phyloP scores from a whole-genome alignment of 2,113 vertebrate genomes.

The Mesembrinibis cayennensis region DNA sequence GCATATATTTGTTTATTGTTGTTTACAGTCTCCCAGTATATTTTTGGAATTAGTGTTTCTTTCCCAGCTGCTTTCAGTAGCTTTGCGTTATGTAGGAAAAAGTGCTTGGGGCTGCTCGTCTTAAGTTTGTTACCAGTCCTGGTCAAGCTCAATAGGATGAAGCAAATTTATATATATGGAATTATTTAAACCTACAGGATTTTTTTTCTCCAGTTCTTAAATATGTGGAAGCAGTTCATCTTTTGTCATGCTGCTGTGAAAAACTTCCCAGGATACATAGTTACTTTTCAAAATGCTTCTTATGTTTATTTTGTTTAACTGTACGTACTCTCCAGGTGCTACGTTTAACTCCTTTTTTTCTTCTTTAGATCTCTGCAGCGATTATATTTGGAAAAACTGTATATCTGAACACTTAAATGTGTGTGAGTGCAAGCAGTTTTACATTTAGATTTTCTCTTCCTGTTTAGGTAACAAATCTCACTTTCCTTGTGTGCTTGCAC shows the following conservation, averaged over 20 bases:
- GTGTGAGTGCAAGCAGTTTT: conserved; percentile 99
- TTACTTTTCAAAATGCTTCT: conserved; percentile 72
- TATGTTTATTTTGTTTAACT: conserved; percentile 71
- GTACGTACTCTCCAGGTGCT: conserved; percentile 71
- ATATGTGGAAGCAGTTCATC: conserved; percentile 36
- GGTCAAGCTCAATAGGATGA: neutral
- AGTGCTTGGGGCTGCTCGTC: neutral
- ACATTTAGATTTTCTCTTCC: conserved; percentile 89
- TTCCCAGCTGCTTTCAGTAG: neutral
- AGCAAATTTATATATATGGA: neutral
- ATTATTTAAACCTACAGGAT: conserved; percentile 18
- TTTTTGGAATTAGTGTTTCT: neutral
- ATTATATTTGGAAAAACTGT: conserved; percentile 97
- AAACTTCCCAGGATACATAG: conserved; percentile 17
- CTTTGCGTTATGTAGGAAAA: neutral
- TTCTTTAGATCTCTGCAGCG: conserved; percentile 98
- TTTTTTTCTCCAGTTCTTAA: conserved; percentile 30
- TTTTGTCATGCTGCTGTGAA: conserved; percentile 34
- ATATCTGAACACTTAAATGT: conserved; percentile 99
- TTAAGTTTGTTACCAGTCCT: neutral
- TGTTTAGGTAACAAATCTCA: conserved; percentile 88
- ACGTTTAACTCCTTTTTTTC: conserved; percentile 93
- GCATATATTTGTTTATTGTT: neutral
- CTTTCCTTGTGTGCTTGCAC: conserved; percentile 90
- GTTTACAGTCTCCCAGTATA: neutral